Conservation (phyloP, 2,113 vertebrate species). For the Ceuthmochares aereus region DNA sequence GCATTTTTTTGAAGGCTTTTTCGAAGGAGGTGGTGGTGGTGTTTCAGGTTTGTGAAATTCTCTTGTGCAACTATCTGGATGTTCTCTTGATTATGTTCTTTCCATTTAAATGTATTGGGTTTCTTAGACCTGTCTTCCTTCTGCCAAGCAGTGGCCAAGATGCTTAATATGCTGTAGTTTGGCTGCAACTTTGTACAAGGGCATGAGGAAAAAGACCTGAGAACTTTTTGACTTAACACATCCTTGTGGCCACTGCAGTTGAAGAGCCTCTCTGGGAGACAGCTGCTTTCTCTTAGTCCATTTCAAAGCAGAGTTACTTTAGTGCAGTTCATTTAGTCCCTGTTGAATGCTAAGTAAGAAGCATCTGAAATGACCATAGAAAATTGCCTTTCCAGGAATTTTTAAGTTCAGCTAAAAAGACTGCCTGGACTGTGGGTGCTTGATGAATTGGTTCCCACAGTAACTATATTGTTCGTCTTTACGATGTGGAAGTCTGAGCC, state of each 20-base stretch:
- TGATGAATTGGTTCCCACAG: conserved; percentile 48
- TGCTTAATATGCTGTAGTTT: background rate
- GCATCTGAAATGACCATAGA: background rate
- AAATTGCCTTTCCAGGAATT: background rate
- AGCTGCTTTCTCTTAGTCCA: background rate
- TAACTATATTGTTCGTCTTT: conserved; percentile 15
- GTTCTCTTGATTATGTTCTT: background rate
- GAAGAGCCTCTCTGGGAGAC: background rate
- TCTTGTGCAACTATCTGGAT: background rate
- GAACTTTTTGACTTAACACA: background rate
- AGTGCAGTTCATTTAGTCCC: background rate
- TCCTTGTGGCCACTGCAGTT: background rate
- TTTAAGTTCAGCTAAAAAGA: background rate
- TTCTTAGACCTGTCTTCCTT: background rate
- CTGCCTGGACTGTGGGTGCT: background rate
- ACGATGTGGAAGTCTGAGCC: background rate
- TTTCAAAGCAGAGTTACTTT: background rate
- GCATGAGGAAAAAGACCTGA: background rate
- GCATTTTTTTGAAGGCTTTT: background rate
- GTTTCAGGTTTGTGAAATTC: background rate
- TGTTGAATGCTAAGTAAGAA: background rate
- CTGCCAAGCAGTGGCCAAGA: background rate
- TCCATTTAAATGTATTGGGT: background rate
- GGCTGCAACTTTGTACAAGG: background rate
- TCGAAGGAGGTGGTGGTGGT: no score